Evolutionary conservation across 2,888 invertebrate genomes (phyloP), one percentile per base, ranked within the genome.

Genomic region (Polydrusus pterygomalis): DNA sequence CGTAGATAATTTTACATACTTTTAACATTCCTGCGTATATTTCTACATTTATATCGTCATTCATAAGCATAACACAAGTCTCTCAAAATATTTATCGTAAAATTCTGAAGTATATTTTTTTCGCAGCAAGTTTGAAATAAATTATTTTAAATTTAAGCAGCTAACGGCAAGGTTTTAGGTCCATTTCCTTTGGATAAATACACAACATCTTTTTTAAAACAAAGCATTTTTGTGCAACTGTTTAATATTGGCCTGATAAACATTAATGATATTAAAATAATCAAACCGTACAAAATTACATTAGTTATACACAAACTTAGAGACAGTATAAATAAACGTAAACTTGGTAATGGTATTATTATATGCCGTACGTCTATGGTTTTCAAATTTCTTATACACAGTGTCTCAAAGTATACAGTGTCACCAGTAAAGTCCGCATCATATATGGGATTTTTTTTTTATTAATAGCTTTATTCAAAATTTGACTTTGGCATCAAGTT

Each of bases 191-290:
- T 45, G 63, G 40, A 30, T 63, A 72, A 72, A 72, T 72, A 72
- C 58, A 65, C 72, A 72, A 56, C 58, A 43, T 69, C 40, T 62
- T 74, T 69, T 74, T 69, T 56, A 43, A 64, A 74, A 76, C 76
- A 77, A 77, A 78, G 60, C 65, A 45, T 72, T 77, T 78, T 75
- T 79, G 75, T 75, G 69, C 51, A 72, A 71, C 74, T 74, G 79
- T 78, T 79, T 77, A 70, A 77, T 77, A 75, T 77, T 56, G 69
- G 63, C 67, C 68, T 43, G 49, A 54, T 67, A 75, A 70, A 79
- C 72, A 77, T 78, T 74, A 78, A 74, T 79, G 74, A 75, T 74
- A 79, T 78, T 73, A 79, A 79, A 78, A 78, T 77, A 79, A 76
- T 64, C 73, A 74, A 70, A 77, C 75, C 74, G 70, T 76, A 74